A percentile compares a stretch with the other conserved stretches of the same genome.
Evolutionary conservation across 2,797 vertebrate genomes (phyloP).

Genomic region (Rachycentron canadum): DNA sequence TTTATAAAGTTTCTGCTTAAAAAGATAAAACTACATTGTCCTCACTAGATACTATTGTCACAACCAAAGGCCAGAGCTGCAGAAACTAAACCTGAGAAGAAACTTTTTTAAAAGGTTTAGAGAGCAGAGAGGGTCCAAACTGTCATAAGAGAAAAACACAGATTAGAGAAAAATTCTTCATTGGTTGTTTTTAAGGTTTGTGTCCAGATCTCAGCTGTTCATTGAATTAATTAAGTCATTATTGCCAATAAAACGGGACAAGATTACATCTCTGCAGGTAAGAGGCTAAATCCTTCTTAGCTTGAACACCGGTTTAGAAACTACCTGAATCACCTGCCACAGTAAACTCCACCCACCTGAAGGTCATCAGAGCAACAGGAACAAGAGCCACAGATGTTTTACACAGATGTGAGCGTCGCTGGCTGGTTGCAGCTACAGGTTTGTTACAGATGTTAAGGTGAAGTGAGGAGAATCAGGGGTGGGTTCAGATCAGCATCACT

Average conservation of each 20-base stretch:
- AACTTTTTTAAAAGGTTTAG: too few species aligned
- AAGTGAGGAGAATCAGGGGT: slow-evolving; percentile 11
- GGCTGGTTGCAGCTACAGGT: slow-evolving; percentile 2
- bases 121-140: too few species aligned
- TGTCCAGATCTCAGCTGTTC: not conserved
- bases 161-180: too few species aligned
- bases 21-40: too few species aligned
- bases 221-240: too few species aligned
- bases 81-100: too few species aligned
- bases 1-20: too few species aligned
- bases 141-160: too few species aligned
- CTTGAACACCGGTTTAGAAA: not conserved
- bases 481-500: not conserved
- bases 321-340: not conserved
- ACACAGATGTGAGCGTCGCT: not conserved
- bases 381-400: not conserved
- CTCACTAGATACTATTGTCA: too few species aligned
- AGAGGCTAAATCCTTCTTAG: not conserved
- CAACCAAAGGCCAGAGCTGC: too few species aligned
- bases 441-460: slow-evolving; percentile 1
- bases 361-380: not conserved
- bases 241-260: too few species aligned
- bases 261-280: not conserved
- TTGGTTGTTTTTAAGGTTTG: not conserved
- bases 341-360: slow-evolving; percentile 46